These are phyloP conservation scores for Aporophyla nigra DNA, from an alignment of 2,888 invertebrate genomes.

Conservation along the genomic window DNA sequence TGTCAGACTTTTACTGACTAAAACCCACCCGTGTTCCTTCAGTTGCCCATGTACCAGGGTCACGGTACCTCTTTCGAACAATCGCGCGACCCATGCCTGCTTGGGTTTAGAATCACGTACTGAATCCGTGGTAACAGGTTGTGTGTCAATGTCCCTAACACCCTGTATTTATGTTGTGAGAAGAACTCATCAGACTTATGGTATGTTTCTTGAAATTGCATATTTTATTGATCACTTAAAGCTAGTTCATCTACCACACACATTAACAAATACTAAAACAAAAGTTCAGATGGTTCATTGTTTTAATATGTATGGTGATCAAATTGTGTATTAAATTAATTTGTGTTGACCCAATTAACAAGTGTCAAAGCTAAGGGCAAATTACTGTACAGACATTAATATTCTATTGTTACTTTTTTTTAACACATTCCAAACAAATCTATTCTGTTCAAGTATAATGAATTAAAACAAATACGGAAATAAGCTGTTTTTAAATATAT, in stretches of 20 bases:
- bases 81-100: no score
- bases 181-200: not conserved
- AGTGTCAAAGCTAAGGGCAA: not conserved
- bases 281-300: constrained; percentile 3
- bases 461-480: not conserved
- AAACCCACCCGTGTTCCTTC: no score
- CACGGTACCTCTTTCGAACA: no score
- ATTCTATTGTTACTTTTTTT: not conserved
- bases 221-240: not conserved
- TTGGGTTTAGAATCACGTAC: no score
- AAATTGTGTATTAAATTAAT: constrained; percentile 30
- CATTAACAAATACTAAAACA: not conserved
- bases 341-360: constrained; percentile 26
- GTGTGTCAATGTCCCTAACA: no score
- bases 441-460: not conserved
- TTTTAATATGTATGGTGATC: constrained; percentile 9
- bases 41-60: no score
- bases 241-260: not conserved
- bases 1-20: no score
- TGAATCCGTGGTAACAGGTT: no score
- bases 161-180: not conserved
- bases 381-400: not conserved
- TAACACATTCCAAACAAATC: not conserved
- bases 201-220: not conserved
- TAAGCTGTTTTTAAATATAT: not conserved